These are phyloP conservation scores for Hyppa rectilinea DNA, from an alignment of 2,888 invertebrate species.

Conservation along the genomic window DNA sequence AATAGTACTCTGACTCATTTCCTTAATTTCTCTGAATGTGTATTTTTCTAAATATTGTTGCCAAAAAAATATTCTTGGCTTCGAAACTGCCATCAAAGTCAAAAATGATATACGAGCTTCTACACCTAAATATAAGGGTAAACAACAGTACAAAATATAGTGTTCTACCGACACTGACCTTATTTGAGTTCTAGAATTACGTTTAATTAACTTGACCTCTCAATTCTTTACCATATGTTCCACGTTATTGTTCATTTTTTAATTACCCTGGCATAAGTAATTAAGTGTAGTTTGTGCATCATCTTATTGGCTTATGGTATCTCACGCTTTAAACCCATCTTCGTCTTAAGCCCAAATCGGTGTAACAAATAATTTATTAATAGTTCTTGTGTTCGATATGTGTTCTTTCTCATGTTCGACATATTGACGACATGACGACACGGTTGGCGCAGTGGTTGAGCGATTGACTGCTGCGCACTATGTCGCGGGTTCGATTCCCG, in stretches of 20 bases:
- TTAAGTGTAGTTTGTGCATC: slow-evolving; percentile 21
- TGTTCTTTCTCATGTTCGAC: background rate
- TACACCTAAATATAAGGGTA: slow-evolving; percentile 27
- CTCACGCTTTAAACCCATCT: background rate
- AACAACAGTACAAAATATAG: slow-evolving; percentile 38
- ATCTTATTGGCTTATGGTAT: slow-evolving; percentile 9
- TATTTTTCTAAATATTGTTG: slow-evolving; percentile 47
- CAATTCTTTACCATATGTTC: slow-evolving; percentile 22
- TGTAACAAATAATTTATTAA: background rate
- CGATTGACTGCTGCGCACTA: too few relatives aligned
- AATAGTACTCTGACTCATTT: slow-evolving; percentile 40
- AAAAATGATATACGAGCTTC: slow-evolving; percentile 50
- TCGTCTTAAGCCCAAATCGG: background rate
- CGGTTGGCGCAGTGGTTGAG: too few relatives aligned
- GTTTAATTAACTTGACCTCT: slow-evolving; percentile 46
- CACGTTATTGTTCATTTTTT: slow-evolving; percentile 31
- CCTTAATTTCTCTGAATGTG: slow-evolving; percentile 32
- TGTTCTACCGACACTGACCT: slow-evolving; percentile 46
- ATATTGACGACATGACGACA: too few relatives aligned
- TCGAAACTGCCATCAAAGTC: slow-evolving; percentile 50
- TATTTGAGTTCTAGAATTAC: slow-evolving; percentile 35
- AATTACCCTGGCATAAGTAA: slow-evolving; percentile 23
- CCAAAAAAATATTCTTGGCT: slow-evolving; percentile 60
- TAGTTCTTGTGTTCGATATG: background rate
- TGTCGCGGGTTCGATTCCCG: too few relatives aligned